Evolutionary conservation across 2,113 vertebrate species (phyloP).

Genomic region (Dunckerocampus dactyliophorus): DNA sequence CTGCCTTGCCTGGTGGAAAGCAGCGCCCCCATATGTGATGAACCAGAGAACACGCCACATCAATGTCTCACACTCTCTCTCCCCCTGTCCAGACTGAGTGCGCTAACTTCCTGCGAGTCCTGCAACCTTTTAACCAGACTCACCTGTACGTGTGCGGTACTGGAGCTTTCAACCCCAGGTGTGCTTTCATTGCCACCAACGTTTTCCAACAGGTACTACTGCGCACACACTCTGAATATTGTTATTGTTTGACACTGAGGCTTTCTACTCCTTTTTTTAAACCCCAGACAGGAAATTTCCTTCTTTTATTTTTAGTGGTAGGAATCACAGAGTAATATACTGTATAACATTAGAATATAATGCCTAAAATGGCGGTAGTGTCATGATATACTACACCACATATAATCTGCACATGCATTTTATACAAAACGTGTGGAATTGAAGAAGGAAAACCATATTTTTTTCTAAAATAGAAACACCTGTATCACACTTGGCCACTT

Average conservation of each 20-base stretch:
- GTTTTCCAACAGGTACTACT: constrained; percentile 68
- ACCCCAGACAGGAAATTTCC: not conserved
- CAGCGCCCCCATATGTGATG: not conserved
- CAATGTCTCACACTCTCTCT: not conserved
- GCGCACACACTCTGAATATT: not conserved
- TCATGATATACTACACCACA: not conserved
- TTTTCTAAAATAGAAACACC: not conserved
- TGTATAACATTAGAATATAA: not conserved
- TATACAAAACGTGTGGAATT: not conserved
- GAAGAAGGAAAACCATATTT: not conserved
- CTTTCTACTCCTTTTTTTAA: not conserved
- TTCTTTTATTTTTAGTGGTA: not conserved
- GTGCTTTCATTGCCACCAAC: constrained; percentile 68
- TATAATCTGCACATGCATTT: not conserved
- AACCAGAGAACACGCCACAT: not conserved
- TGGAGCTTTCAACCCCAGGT: constrained; percentile 78
- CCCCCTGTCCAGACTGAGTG: constrained; percentile 67
- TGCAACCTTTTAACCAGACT: constrained; percentile 76
- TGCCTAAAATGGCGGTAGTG: not conserved
- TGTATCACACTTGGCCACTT: too few species aligned
- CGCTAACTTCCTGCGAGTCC: constrained; percentile 76
- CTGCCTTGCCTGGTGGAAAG: too few species aligned
- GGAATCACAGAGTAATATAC: not conserved
- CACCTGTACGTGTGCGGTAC: constrained; percentile 78
- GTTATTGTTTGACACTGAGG: not conserved